Base-by-base conservation (phyloP, 1,140 invertebrate species). In the Anastrepha obliqua region DNA sequence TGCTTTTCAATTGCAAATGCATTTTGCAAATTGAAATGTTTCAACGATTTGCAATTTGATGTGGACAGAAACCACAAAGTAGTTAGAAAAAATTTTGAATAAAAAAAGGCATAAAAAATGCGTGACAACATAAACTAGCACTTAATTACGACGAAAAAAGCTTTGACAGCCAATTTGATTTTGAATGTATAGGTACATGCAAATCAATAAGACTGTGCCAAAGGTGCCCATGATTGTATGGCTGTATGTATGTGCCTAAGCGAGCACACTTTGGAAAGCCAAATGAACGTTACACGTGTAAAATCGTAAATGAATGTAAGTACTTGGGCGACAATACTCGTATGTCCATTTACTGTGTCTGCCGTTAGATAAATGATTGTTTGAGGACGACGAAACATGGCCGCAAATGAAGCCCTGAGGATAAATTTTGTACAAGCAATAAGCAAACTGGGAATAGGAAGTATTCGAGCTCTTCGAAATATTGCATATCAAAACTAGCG, bases 121-220 rank as follows among this genome's bases (percentile, higher is more conserved):
- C 47, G 47, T 81, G 74, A 81, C 74, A 81, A 81, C 74, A 81
- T 29, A 81, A 81, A 81, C 44, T 29, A 81, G 47, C 44, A 55
- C n/a, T 81, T 55, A 81, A 55, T 81, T 81, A 55, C 74, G 44
- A 81, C 74, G 55, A 81, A 81, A 81, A 81, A 42, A 7, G 15
- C 44, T 8, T 55, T 81, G 51, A n/a, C 74, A 81, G 9, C 5
- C 44, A 81, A 81, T 74, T 74, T 47, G 67, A 74, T 74, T 74
- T 74, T 47, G 39, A 44, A 47, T 74, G 67, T n/a, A 29, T 29
- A 29, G 29, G 29, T 20, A 44, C 67, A n/a, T 15, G 5, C 67
- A 74, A 55, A 55, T 55, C 6, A 55, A 55, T 55, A 55, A 55
- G 51, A 8, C 11, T 55, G 11, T 55, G 6, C 51, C 51, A 55